Evolutionary conservation across 2,888 invertebrate species (phyloP), one percentile per base, ranked within the genome.

Genomic region (Phrixothrix hirtus): DNA sequence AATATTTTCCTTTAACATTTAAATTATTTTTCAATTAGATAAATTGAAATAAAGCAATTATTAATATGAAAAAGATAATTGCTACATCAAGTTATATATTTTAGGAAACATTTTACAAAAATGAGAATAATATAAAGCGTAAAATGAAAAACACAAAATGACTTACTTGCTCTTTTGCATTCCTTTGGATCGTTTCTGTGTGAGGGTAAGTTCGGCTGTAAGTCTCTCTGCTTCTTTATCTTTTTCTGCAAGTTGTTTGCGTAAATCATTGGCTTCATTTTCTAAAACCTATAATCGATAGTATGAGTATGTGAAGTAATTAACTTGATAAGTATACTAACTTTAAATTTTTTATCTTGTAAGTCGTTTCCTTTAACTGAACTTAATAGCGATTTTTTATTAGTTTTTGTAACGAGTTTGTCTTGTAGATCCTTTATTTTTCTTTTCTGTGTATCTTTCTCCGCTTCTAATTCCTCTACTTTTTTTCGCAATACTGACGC

Each of bases 391-490:
- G 66, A 54, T 37, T 66, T 65, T 60, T 66, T 70, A 1, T 58
- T 58, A 26, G 68, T 72, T 63, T 75, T 78, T 13, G 74, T 75
- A 32, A 80, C 78, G 15, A 88, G 70, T 76, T 89, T 89, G 2
- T 88, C 87, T 59, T 88, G 84, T 16, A 92, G 76, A 59, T 91
- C 90, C 63, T 86, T 86, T 5, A 89, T 80, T 78, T 91, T 88
- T 62, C 84, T 84, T 69, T 85, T 87, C 9, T 86, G 75, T 35
- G 83, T 83, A 51, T 87, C 85, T 67, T 87, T 89, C 67, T 92
- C 90, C 58, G 82, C 83, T 76, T 94, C 92, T 59, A 91, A 76
- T 63, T 90, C 90, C 72, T 91, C 90, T 48, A 92, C 86, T 77
- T 93, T 94, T 59, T 88, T 83, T 30, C 90, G 82, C 56, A 94